phyloP scores from a whole-genome alignment of 2,888 invertebrate species.

The Brenthis ino region DNA sequence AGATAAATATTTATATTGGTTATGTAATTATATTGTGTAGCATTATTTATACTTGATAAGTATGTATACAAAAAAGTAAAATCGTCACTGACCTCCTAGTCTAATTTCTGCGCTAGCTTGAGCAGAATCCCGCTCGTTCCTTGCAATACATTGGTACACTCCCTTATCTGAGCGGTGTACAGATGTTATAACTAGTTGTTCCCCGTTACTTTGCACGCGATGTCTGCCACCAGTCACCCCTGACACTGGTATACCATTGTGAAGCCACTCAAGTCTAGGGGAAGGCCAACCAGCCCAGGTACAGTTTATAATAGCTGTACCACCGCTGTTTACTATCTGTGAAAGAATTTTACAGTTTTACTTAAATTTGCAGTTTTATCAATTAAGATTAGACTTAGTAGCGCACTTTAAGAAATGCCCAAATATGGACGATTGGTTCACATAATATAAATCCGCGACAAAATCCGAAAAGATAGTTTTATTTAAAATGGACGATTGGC shows the following conservation, averaged over 20 bases:
- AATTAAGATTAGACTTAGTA: no score
- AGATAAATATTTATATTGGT: background rate
- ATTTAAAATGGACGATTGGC: no score
- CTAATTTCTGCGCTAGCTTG: conserved; percentile 91
- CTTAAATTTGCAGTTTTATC: background rate
- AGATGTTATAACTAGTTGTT: conserved; percentile 65
- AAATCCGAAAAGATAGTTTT: no score
- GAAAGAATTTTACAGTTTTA: conserved; percentile 17
- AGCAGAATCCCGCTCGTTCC: conserved; percentile 89
- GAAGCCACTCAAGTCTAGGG: conserved; percentile 87
- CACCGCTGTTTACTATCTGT: conserved; percentile 92
- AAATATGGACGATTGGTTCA: no score
- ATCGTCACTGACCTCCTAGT: conserved; percentile 86
- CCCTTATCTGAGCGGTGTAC: conserved; percentile 91
- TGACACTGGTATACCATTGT: conserved; percentile 85
- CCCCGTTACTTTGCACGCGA: conserved; percentile 60
- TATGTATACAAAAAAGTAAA: background rate
- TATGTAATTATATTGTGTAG: background rate
- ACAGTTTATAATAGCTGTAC: conserved; percentile 92
- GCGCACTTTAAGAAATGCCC: no score
- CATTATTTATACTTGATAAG: background rate
- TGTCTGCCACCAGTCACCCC: conserved; percentile 71
- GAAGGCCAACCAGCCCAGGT: conserved; percentile 90
- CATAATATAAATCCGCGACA: no score
- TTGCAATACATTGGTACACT: conserved; percentile 94